These are phyloP conservation scores for Sarcophaga variegata DNA, from an alignment of 2,888 invertebrate species.

Conservation along the genomic window DNA sequence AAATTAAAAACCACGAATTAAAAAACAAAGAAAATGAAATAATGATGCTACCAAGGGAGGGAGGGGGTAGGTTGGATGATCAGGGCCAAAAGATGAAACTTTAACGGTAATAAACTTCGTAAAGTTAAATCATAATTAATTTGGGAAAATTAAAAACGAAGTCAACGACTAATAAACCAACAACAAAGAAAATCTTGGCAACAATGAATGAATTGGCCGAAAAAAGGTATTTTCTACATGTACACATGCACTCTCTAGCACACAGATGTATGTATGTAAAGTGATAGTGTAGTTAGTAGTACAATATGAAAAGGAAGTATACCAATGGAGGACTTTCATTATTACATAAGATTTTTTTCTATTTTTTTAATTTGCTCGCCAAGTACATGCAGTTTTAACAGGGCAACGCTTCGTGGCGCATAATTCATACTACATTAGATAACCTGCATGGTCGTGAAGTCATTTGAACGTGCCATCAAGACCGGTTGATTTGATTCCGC, in stretches of 20 bases:
- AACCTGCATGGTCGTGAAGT: no score
- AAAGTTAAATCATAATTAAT: slow-evolving; percentile 63
- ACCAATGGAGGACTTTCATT: background rate
- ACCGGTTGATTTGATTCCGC: no score
- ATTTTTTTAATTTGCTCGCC: no score
- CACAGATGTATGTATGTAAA: background rate
- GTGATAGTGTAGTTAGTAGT: background rate
- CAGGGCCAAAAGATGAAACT: slow-evolving; percentile 4
- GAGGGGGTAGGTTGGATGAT: background rate
- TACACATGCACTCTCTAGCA: background rate
- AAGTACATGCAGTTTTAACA: no score
- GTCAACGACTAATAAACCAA: slow-evolving; percentile 36
- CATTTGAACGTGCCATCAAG: no score
- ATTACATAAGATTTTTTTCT: no score
- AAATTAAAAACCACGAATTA: slow-evolving; percentile 56
- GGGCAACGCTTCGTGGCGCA: no score
- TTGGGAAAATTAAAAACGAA: slow-evolving; percentile 30
- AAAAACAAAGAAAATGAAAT: background rate
- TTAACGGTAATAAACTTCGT: slow-evolving; percentile 40
- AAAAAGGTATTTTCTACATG: slow-evolving; percentile 3
- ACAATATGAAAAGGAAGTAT: background rate
- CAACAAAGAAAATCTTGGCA: slow-evolving; percentile 39
- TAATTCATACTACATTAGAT: no score
- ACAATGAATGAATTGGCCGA: slow-evolving; percentile 41
- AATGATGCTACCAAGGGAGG: background rate